phyloP scores from a whole-genome alignment of 30 jellyfish, hydroid and myxozoan genomes.

The Aurelia sp. region DNA sequence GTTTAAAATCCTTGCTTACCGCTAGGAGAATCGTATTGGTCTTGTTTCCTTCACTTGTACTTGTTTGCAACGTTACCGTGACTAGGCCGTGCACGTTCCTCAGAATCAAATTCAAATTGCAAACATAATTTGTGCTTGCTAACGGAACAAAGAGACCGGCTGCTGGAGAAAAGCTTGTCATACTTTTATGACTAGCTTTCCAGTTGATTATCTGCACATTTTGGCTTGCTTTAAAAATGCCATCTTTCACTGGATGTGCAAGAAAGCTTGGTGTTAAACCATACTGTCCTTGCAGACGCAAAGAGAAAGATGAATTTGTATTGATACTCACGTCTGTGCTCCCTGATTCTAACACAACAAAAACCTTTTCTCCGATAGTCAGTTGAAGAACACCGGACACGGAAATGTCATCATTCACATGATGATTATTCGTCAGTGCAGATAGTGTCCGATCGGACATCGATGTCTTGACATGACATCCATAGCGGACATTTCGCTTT shows the following conservation, averaged over 20 bases:
- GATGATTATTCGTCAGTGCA: slow-evolving; percentile 36
- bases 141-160: slow-evolving; percentile 55
- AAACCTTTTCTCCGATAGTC: slow-evolving; percentile 43
- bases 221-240: not conserved
- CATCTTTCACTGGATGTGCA: slow-evolving; percentile 45
- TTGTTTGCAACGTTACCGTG: not conserved
- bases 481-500: slow-evolving; percentile 16
- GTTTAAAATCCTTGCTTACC: slow-evolving; percentile 4
- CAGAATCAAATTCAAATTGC: slow-evolving; percentile 53
- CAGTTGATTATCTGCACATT: slow-evolving; percentile 21
- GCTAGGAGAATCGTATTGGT: not conserved
- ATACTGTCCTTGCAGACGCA: slow-evolving; percentile 40
- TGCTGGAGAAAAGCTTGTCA: slow-evolving; percentile 58
- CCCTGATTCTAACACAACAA: not conserved
- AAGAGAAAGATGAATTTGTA: slow-evolving; percentile 20
- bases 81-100: slow-evolving; percentile 31
- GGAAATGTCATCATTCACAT: slow-evolving; percentile 8
- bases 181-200: slow-evolving; percentile 52
- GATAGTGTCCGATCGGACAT: slow-evolving; percentile 31
- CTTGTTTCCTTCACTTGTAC: not conserved
- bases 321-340: not conserved
- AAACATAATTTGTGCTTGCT: slow-evolving; percentile 23
- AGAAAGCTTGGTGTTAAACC: slow-evolving; percentile 54
- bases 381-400: slow-evolving; percentile 37
- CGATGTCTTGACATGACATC: slow-evolving; percentile 45